These are phyloP conservation scores for Synanthedon myopaeformis DNA, from an alignment of 2,888 invertebrate genomes.

Conservation along the genomic window DNA sequence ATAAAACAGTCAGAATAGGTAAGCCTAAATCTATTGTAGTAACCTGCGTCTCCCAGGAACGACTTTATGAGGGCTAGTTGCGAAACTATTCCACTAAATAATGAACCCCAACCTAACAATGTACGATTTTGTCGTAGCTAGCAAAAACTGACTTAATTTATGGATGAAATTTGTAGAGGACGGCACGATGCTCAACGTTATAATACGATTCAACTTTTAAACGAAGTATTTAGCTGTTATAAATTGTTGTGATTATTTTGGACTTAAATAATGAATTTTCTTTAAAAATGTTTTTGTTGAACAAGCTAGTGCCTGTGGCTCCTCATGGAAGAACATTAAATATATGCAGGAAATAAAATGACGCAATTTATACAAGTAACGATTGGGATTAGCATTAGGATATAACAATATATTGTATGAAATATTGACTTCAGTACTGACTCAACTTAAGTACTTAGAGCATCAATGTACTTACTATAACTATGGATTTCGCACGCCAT, in stretches of 20 bases:
- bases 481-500: no score
- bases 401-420: no score
- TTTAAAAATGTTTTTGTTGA: no score
- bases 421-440: no score
- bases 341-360: no score
- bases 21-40: neutral
- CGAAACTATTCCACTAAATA: constrained; percentile 52
- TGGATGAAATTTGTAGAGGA: constrained; percentile 14
- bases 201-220: neutral
- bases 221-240: neutral
- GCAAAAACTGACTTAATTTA: constrained; percentile 51
- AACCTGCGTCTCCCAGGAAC: constrained; percentile 1
- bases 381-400: no score
- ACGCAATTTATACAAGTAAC: no score
- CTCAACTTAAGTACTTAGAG: no score
- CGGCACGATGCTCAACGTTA: neutral
- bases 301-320: no score
- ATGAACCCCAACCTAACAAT: constrained; percentile 30
- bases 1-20: no score
- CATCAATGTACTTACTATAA: no score
- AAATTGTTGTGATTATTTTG: neutral
- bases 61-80: constrained; percentile 34
- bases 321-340: no score
- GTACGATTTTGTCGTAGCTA: constrained; percentile 27
- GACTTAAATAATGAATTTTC: neutral